Percentiles rank a stretch among this genome's conserved stretches.
These are phyloP conservation scores for Typhlichthys eigenmanni DNA, from an alignment of 2,797 vertebrate genomes.

Conservation along the genomic window DNA sequence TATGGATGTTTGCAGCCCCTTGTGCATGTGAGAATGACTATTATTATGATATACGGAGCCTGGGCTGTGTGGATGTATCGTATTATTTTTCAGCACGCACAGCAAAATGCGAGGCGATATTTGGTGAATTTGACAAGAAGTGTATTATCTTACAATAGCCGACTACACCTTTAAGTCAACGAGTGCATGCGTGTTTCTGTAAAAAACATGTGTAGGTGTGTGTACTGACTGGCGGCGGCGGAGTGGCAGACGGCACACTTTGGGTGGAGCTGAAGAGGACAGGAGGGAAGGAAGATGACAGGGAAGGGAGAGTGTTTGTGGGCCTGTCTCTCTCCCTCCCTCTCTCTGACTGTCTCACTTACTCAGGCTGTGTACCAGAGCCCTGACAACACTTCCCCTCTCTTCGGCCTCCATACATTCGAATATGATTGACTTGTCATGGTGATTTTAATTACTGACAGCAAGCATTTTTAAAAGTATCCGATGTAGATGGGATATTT, in stretches of 20 bases:
- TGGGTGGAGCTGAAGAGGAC: conserved; percentile 15
- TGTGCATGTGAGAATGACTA: conserved; percentile 41
- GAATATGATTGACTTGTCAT: too few species aligned
- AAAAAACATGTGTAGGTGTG: not conserved
- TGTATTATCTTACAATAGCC: too few species aligned
- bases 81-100: too few species aligned
- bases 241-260: conserved; percentile 64
- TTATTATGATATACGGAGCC: conserved; percentile 14
- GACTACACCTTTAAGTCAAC: too few species aligned
- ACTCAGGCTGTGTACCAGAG: not conserved
- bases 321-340: not conserved
- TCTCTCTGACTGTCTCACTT: not conserved
- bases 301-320: not conserved
- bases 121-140: too few species aligned
- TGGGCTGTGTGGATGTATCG: too few species aligned
- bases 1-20: conserved; percentile 1
- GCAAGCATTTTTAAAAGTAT: too few species aligned
- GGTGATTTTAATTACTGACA: too few species aligned
- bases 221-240: conserved; percentile 54
- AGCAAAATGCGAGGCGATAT: too few species aligned
- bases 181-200: not conserved
- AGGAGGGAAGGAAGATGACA: conserved; percentile 23
- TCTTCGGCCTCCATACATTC: too few species aligned
- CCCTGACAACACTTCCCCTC: too few species aligned
- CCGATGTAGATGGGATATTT: too few species aligned